Evolutionary conservation across 2,888 invertebrate genomes (phyloP), one percentile per base, ranked within the genome.

Genomic region (Torymus texanus): DNA sequence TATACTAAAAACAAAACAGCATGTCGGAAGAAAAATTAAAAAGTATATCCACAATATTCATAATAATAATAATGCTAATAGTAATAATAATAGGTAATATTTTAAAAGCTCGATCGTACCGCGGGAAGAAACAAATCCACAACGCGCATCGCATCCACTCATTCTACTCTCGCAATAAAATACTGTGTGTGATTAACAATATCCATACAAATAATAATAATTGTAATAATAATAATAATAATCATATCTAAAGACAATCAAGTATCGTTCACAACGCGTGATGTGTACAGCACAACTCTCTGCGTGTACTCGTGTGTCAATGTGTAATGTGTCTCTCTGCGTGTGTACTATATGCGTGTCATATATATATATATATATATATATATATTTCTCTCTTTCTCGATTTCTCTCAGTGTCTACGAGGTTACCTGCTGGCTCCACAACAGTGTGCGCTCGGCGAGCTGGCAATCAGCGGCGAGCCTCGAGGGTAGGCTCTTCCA

Each of bases 341-440:
- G 11, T 21, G 58, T n/a, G 16, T 59, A 13, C 5, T 41, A 41
- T 41, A 21, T 21, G 21, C 21, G 21, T 21, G 21, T 21, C 21
- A 21, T 21, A 21, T 21, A 21, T 21, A 21, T 21, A 21, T 21
- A 1, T 21, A 21, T 21, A 21, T 21, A 21, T 21, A 21, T 21
- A 21, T 21, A 21, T 21, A 21, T 21, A 1, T 21, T 21, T 21
- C 8, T 41, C 10, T 41, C 41, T 41, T 41, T 41, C 41, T 41
- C 41, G 41, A 8, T 41, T 41, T 51, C 5, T 21, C 50, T 2
- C 29, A 12, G 14, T 70, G 11, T 70, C 68, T 81, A 78, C 50
- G 85, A 85, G 83, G 85, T 88, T 89, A 89, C 89, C 89, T 88
- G 89, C 83, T 89, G 89, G 84, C 88, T 89, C 88, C 88, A 89